Evolutionary conservation across 2,888 invertebrate genomes (phyloP).

Genomic region (Spodoptera littoralis): DNA sequence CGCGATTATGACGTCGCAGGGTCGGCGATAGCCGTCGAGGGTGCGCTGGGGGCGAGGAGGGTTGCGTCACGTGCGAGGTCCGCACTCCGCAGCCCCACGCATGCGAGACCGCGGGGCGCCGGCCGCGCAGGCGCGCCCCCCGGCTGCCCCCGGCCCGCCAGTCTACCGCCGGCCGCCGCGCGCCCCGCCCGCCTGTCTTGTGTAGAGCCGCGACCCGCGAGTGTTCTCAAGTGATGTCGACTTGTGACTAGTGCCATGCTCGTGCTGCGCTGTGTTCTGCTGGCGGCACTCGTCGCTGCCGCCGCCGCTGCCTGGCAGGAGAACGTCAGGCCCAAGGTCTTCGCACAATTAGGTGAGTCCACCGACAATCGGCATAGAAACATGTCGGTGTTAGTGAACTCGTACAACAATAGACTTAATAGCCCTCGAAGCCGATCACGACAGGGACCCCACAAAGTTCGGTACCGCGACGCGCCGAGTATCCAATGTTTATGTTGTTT

Average conservation of each 20-base stretch:
- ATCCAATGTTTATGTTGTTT: slow-evolving; percentile 82
- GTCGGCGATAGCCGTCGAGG: slow-evolving; percentile 74
- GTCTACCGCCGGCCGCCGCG: slow-evolving; percentile 88
- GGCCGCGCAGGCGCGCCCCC: slow-evolving; percentile 79
- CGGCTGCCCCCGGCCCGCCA: slow-evolving; percentile 82
- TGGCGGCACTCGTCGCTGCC: slow-evolving; percentile 88
- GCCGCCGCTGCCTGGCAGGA: slow-evolving; percentile 95
- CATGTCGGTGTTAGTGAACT: slow-evolving; percentile 74
- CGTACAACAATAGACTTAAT: slow-evolving; percentile 77
- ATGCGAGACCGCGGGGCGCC: slow-evolving; percentile 88
- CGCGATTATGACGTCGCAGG: slow-evolving; percentile 86
- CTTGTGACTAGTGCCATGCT: slow-evolving; percentile 88
- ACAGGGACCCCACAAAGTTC: slow-evolving; percentile 66
- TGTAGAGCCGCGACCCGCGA: slow-evolving; percentile 73
- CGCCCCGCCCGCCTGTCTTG: slow-evolving; percentile 77
- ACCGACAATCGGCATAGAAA: slow-evolving; percentile 66
- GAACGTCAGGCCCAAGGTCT: slow-evolving; percentile 97
- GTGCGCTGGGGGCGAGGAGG: slow-evolving; percentile 85
- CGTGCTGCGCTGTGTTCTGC: slow-evolving; percentile 84
- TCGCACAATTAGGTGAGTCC: slow-evolving; percentile 96
- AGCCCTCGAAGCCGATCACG: slow-evolving; percentile 68
- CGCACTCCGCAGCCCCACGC: slow-evolving; percentile 88
- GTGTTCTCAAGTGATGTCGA: slow-evolving; percentile 86
- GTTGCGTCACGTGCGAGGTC: slow-evolving; percentile 88
- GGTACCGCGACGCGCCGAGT: slow-evolving; percentile 60